Percentiles rank a stretch among this genome's conserved stretches.
Evolutionary conservation across 2,113 vertebrate genomes (phyloP).

Genomic region (Cheirogaleus medius): DNA sequence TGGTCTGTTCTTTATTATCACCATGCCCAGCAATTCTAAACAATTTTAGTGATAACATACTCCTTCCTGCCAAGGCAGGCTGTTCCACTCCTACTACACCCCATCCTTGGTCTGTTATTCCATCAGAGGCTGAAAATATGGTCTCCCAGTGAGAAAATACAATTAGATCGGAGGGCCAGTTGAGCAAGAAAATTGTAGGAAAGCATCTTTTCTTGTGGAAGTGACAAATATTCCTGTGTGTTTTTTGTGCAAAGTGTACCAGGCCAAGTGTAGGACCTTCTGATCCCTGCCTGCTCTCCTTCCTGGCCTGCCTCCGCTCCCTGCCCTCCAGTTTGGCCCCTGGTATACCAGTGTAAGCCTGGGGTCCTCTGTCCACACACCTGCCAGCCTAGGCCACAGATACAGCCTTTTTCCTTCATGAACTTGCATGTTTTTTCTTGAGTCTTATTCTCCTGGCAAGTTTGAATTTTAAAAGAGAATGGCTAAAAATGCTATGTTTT

Average conservation of each 20-base stretch:
- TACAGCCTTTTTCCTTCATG: background rate
- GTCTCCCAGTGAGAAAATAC: background rate
- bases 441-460: background rate
- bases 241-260: background rate
- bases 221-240: background rate
- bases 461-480: constrained; percentile 16
- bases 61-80: background rate
- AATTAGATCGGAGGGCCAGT: background rate
- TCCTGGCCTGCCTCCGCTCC: background rate
- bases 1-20: background rate
- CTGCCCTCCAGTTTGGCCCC: background rate
- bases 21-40: background rate
- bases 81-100: background rate
- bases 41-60: background rate
- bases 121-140: background rate
- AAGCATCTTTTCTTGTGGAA: background rate
- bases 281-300: background rate
- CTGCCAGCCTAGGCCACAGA: background rate
- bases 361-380: background rate
- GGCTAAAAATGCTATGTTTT: background rate
- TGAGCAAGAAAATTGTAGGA: background rate
- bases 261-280: background rate
- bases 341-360: background rate
- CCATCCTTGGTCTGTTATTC: background rate
- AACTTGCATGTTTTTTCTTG: background rate